These are phyloP conservation scores for Staurois parvus DNA, from an alignment of 2,797 vertebrate species.

Conservation along the genomic window DNA sequence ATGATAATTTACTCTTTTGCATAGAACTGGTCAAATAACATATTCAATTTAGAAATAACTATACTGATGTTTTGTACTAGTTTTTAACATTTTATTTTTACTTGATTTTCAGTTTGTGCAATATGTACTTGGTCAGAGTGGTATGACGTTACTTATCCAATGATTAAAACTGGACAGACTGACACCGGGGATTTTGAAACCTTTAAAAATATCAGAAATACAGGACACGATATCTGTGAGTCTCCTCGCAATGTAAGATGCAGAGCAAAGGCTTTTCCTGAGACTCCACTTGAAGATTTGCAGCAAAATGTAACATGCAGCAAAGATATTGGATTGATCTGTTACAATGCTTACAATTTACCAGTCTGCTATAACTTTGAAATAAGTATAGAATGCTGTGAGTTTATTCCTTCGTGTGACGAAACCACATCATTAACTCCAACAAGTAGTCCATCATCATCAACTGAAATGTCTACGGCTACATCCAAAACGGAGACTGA, in stretches of 20 bases:
- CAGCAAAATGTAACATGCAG: constrained; percentile 63
- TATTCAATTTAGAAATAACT: too few relatives aligned
- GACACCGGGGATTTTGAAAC: constrained; percentile 77
- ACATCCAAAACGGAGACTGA: neutral
- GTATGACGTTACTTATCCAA: constrained; percentile 73
- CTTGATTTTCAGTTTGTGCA: constrained; percentile 65
- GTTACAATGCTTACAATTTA: constrained; percentile 40
- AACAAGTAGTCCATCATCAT: neutral
- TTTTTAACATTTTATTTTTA: neutral
- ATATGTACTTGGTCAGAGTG: constrained; percentile 79
- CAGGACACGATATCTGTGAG: constrained; percentile 60
- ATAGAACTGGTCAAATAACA: too few relatives aligned
- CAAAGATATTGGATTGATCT: constrained; percentile 41
- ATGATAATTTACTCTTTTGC: too few relatives aligned
- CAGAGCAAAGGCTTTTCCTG: constrained; percentile 48
- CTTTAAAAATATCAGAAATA: constrained; percentile 52
- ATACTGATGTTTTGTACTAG: too few relatives aligned
- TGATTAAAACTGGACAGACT: constrained; percentile 13
- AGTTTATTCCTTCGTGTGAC: neutral
- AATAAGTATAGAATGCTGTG: constrained; percentile 50
- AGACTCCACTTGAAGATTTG: neutral
- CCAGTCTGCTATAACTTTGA: constrained; percentile 48
- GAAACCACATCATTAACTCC: neutral
- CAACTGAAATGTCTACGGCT: neutral
- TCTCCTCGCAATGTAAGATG: constrained; percentile 67